Evolutionary conservation across 2,797 vertebrate species (phyloP), one percentile per base, ranked within the genome.

Genomic region (Myripristis jacobus): DNA sequence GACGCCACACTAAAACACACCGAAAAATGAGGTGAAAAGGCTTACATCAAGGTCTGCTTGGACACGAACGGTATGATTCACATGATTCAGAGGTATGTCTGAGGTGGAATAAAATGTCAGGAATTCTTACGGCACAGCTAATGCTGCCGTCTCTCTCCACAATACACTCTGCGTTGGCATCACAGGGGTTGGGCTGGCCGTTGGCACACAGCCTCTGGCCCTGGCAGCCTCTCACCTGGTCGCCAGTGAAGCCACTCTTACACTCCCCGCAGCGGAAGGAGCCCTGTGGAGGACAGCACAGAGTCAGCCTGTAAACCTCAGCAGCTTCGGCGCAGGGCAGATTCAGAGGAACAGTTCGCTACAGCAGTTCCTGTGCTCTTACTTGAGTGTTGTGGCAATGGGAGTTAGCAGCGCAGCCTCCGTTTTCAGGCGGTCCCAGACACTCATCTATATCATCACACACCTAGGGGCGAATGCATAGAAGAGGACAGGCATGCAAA

Each of bases 401-500:
- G 0, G 97, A 98, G 92, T 99, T 96, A 15, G 92, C 83, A 62
- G 96, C 94, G 9, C 98, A 99, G 0, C 95, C 93, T 84, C 96
- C 97, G 12, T 94, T 95, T 58, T 93, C 92, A 50, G 86, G 91
- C 1, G 86, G 92, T 13, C 80, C 89, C 69, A 90, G 91, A 88
- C 98, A 99, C 90, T 99, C 98, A 60, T 99, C 96, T 53, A 97
- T 89, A 65, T 99, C 98, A 29, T 88, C 84, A 77, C 95, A 95
- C 25, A 90, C 77, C 95, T 92, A 73, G 38, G 48, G 18, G 21
- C 5, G 12, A 10, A 15, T 15, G 12, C 3, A 12, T 11, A 50
- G 15, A 6, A 68, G 53, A 3, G 47, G 3, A 24, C 2, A 4
- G 21, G 48, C 27, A 29, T 3, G 27, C 27, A 3, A 29, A 19